phyloP scores from a whole-genome alignment of 2,113 vertebrate genomes.

The Pseudopipra pipra region DNA sequence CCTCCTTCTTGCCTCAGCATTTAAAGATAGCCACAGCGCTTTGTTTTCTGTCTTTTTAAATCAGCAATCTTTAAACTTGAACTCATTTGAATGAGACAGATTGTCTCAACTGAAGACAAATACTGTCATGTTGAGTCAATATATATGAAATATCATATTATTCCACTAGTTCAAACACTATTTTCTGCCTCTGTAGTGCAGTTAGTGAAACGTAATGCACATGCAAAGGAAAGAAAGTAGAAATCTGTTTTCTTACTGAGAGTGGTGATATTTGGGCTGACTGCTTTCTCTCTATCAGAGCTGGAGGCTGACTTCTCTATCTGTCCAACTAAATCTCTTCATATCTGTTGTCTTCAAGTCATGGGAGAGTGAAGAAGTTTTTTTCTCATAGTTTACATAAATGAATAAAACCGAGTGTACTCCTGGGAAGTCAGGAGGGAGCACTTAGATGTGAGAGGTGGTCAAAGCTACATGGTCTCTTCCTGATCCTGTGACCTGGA shows the following conservation, averaged over 20 bases:
- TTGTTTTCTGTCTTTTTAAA: neutral
- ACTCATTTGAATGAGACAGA: neutral
- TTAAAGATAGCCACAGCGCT: neutral
- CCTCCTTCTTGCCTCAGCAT: neutral
- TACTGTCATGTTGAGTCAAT: neutral
- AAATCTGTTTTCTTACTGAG: neutral
- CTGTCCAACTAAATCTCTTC: neutral
- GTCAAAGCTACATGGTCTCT: neutral
- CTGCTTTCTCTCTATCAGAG: neutral
- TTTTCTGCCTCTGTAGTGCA: neutral
- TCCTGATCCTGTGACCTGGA: neutral
- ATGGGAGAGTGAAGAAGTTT: neutral
- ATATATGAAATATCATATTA: neutral
- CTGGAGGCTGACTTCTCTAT: neutral
- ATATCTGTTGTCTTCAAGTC: neutral
- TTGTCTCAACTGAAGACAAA: constrained; percentile 7
- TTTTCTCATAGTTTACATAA: neutral
- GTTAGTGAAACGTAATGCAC: neutral
- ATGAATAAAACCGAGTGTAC: neutral
- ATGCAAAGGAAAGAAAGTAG: neutral
- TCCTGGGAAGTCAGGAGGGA: neutral
- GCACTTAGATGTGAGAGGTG: neutral
- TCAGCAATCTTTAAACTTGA: neutral
- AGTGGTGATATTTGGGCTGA: neutral
- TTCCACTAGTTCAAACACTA: neutral